Evolutionary conservation across 2,797 vertebrate species (phyloP).

Genomic region (Macropodus opercularis): DNA sequence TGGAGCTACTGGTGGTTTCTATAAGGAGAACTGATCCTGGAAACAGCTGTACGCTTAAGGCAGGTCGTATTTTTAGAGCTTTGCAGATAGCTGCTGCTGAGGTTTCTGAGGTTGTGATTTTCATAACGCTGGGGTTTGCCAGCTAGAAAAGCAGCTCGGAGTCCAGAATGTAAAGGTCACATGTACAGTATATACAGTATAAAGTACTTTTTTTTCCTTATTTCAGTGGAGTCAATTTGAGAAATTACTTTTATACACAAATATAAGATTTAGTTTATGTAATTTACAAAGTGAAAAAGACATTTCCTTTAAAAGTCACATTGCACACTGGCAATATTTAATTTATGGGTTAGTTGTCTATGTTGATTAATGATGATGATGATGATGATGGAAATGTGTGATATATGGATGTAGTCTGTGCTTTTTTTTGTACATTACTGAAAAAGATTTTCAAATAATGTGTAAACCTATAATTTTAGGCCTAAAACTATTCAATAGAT

Average conservation of each 20-base stretch:
- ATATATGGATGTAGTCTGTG: no score
- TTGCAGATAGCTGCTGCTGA: constrained; percentile 43
- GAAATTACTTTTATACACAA: neutral
- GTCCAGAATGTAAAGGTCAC: constrained; percentile 19
- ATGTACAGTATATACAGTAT: constrained; percentile 19
- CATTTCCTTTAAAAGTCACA: neutral
- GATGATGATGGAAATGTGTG: no score
- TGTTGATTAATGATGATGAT: no score
- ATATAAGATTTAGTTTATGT: no score
- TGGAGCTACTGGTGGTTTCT: constrained; percentile 42
- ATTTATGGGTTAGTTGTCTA: no score
- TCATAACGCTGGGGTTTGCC: constrained; percentile 62
- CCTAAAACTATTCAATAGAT: no score
- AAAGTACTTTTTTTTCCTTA: no score
- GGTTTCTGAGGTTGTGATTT: constrained; percentile 67
- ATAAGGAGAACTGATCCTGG: constrained; percentile 58
- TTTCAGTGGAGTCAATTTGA: neutral
- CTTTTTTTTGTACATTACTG: no score
- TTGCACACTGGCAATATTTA: no score
- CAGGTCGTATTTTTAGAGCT: constrained; percentile 67
- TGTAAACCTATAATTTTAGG: no score
- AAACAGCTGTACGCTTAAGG: constrained; percentile 51
- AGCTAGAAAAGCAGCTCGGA: neutral
- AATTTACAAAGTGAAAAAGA: neutral
- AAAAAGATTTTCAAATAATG: no score